Percentiles rank a stretch among this genome's conserved stretches.
These are phyloP conservation scores for Halotydeus destructor DNA, from an alignment of 1,140 invertebrate genomes.

Conservation along the genomic window DNA sequence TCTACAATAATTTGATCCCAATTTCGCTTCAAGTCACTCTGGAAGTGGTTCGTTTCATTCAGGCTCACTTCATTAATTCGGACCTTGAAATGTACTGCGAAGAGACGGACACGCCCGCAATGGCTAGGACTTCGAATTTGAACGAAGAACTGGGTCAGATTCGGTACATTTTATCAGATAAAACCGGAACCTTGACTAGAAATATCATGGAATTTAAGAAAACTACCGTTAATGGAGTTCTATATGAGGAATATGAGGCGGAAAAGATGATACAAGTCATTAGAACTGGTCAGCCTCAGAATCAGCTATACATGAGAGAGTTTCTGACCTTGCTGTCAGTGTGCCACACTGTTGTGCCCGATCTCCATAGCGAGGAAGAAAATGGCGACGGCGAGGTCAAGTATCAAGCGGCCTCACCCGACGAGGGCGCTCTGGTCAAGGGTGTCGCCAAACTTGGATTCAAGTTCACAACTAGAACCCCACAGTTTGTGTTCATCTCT, in stretches of 20 bases:
- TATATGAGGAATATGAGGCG: conserved; percentile 31
- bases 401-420: conserved; percentile 92
- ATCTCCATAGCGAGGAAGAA: conserved; percentile 34
- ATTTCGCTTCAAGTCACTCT: conserved; percentile 97
- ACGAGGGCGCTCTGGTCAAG: conserved; percentile 76
- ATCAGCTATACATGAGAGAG: conserved; percentile 8
- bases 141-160: conserved; percentile 89
- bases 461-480: conserved; percentile 70
- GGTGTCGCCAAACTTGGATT: conserved; percentile 71
- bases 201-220: conserved; percentile 96
- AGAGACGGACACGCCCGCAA: conserved; percentile 75
- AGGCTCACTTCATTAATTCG: conserved; percentile 76
- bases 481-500: conserved; percentile 49
- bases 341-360: conserved; percentile 96
- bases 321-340: conserved; percentile 77
- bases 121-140: conserved; percentile 91
- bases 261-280: conserved; percentile 7
- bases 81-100: conserved; percentile 93
- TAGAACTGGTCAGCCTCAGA: background rate
- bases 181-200: conserved; percentile 87
- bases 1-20: conserved; percentile 98
- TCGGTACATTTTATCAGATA: conserved; percentile 87
- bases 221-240: conserved; percentile 57
- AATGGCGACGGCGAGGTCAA: conserved; percentile 36
- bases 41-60: conserved; percentile 85